Evolutionary conservation across 2,113 vertebrate genomes (phyloP).

Genomic region (Bubo blakistoni): DNA sequence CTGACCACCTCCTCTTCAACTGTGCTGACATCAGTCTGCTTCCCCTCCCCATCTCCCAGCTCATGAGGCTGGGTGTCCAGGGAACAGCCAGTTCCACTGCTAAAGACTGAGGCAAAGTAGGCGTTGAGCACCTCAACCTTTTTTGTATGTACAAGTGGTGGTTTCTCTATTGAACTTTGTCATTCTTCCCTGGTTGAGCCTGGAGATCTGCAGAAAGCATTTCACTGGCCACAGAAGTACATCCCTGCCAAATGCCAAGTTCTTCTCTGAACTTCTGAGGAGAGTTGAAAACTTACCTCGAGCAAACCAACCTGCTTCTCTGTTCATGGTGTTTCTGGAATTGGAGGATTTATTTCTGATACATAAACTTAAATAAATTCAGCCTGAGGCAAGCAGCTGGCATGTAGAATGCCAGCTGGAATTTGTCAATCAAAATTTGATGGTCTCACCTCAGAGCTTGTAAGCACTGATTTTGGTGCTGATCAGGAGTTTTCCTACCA

Average conservation of each 20-base stretch:
- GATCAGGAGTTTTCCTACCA: neutral
- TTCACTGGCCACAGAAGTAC: neutral
- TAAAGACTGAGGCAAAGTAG: too few relatives aligned
- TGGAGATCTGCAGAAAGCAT: neutral
- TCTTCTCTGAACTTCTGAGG: neutral
- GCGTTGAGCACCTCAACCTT: too few relatives aligned
- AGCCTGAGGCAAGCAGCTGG: neutral
- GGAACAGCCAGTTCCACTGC: too few relatives aligned
- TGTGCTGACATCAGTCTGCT: too few relatives aligned
- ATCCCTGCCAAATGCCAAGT: neutral
- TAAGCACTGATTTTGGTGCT: neutral
- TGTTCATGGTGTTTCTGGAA: neutral
- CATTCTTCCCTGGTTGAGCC: neutral
- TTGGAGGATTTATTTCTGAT: neutral
- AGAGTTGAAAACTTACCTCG: neutral
- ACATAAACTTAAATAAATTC: neutral
- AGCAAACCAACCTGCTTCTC: neutral
- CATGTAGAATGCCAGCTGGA: neutral
- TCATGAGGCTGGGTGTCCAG: too few relatives aligned
- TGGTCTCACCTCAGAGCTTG: neutral
- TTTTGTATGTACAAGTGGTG: neutral
- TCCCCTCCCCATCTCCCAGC: too few relatives aligned
- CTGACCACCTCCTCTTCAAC: too few relatives aligned
- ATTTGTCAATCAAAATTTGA: neutral
- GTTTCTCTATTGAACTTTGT: neutral